Conservation (phyloP, 2,888 invertebrate genomes). For the Theretra japonica region DNA sequence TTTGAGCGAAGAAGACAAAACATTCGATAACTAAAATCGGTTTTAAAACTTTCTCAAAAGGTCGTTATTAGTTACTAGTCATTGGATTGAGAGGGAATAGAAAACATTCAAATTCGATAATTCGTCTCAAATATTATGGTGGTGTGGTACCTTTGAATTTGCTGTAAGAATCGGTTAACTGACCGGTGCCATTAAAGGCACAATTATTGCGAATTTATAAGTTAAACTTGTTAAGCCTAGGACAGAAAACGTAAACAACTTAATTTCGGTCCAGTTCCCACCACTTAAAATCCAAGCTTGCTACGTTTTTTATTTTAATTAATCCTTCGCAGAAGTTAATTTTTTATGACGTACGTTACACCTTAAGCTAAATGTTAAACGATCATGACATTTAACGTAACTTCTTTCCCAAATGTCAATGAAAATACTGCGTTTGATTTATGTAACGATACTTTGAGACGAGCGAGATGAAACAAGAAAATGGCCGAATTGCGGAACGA, state of each 20-base stretch:
- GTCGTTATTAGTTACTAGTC: background rate
- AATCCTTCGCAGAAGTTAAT: slow-evolving; percentile 6
- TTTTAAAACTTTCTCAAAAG: no score
- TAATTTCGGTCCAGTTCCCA: background rate
- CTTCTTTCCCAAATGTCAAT: slow-evolving; percentile 29
- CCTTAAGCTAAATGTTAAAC: background rate
- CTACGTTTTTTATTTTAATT: background rate
- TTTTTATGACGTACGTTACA: background rate
- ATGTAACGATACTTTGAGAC: background rate
- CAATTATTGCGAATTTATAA: background rate
- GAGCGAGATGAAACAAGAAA: slow-evolving; percentile 28
- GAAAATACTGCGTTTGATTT: slow-evolving; percentile 9
- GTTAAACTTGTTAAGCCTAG: background rate
- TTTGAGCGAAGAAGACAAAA: no score
- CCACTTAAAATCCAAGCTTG: background rate
- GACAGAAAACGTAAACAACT: background rate
- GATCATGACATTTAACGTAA: slow-evolving; percentile 11
- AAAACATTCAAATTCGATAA: background rate
- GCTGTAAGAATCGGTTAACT: background rate
- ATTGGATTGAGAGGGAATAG: background rate
- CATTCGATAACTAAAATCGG: no score
- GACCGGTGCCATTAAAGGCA: background rate
- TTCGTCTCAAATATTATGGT: background rate
- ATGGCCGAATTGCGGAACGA: background rate
- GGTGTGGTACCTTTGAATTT: background rate